These are phyloP conservation scores for Drosophila teissieri DNA, from an alignment of 1,140 invertebrate genomes.

Conservation along the genomic window DNA sequence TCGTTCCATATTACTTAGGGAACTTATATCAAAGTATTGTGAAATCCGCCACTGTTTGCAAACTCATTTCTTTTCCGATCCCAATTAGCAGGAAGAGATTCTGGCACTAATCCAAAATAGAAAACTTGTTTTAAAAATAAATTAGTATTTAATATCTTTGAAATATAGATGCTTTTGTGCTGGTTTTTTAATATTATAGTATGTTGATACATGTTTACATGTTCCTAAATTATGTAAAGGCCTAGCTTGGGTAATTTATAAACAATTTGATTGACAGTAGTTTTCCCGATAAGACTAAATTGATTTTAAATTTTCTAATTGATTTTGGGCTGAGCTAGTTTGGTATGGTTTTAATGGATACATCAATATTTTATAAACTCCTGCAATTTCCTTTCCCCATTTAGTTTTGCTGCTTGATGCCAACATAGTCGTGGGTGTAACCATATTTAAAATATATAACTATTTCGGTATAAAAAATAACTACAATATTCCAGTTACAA, in stretches of 20 bases:
- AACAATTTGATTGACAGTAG: not conserved
- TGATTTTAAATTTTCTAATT: not conserved
- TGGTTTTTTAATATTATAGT: too few relatives aligned
- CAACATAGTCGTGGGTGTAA: too few relatives aligned
- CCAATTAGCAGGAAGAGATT: not conserved
- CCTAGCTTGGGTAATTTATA: not conserved
- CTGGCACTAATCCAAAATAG: too few relatives aligned
- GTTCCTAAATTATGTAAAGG: too few relatives aligned
- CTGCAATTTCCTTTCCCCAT: too few relatives aligned
- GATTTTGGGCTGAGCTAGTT: too few relatives aligned
- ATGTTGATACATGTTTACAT: too few relatives aligned
- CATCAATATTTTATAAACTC: too few relatives aligned
- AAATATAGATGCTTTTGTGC: too few relatives aligned
- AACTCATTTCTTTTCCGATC: not conserved
- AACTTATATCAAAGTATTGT: not conserved
- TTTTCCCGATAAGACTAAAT: not conserved
- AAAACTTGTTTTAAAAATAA: not conserved
- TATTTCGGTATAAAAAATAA: not conserved
- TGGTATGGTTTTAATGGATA: too few relatives aligned
- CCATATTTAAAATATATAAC: too few relatives aligned
- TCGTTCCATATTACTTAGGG: slow-evolving; percentile 3
- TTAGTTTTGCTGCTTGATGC: too few relatives aligned
- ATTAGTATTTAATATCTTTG: not conserved
- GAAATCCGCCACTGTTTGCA: not conserved
- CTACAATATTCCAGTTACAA: not conserved